Evolutionary conservation across 2,888 invertebrate species (phyloP), one percentile per base, ranked within the genome.

Genomic region (Oscheius sp.): DNA sequence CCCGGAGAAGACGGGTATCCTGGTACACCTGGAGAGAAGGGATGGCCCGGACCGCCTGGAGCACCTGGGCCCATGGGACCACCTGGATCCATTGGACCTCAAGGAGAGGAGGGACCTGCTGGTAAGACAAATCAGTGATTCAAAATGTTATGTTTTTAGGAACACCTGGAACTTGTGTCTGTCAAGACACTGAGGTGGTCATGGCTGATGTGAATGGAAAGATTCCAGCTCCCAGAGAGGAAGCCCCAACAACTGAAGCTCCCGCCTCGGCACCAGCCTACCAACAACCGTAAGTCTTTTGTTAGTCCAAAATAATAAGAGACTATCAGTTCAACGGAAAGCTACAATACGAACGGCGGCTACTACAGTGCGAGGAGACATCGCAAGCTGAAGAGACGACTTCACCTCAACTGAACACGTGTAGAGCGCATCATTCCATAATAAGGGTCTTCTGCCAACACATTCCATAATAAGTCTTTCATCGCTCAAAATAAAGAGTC

Each of bases 111-210:
- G 66, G 88, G 89, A 76, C 87, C 88, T 7, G 75, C 80, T 9
- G 85, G 85, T 79, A 48, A 58, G 59, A 35, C 1, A 42, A 42
- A 58, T 35, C 7, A 53, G 3, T 62, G 47, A 33, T 21, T 63
- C 35, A 66, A 42, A 42, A 42, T 42, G 42, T 42, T 42, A 3
- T 3, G 3, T 7, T 42, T 42, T 70, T 72, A 77, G 86, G 87
- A n/a, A 88, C 88, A 37, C 89, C 89, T 33, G 89, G 89, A 35
- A 89, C 89, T 33, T 89, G 89, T 72, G 89, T 89, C 10, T 89
- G 89, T 75, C 87, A 86, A 74, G 89, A 89, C 71, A 89, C 89
- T 0, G 89, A 89, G 79, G 89, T 89, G 21, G 87, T 89, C 32
- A 85, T 89, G 77, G 79, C 83, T 48, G 86, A 86, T 72, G 81